Base-by-base conservation (phyloP, 1,140 invertebrate genomes). In the Teleogryllus occipitalis region DNA sequence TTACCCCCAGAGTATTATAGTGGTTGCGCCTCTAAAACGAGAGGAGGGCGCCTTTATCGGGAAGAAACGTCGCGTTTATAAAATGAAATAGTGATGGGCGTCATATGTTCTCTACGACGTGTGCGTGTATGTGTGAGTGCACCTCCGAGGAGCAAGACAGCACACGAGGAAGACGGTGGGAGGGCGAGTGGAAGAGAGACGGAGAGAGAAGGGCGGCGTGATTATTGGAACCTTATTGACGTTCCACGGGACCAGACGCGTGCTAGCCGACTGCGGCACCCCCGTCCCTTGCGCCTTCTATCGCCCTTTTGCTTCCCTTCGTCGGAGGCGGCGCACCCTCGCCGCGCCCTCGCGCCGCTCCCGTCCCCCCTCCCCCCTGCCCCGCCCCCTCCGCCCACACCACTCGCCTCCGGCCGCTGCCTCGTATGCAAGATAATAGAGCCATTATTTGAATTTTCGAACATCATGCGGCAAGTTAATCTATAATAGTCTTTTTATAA, bases 401-500 rank as follows among this genome's bases (percentile, higher is more conserved):
- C 18, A 18, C 54, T 18, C 54, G 54, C 54, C 54, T 65, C 10
- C 54, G 54, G 54, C 54, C 54, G 10, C 10, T 18, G 54, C 54
- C 18, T 65, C 54, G 54, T 65, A 65, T 65, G 54, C 54, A 65
- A 65, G 54, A 65, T 65, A 65, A 65, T 65, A 65, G 54, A 65
- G 54, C 54, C 54, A 65, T 65, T 65, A 65, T 65, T 65, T 65
- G 54, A 65, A 65, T 65, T 65, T 65, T 65, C 54, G 54, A 65
- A 65, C 54, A 65, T 65, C 54, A 65, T 14, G 54, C 54, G 54
- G 54, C 54, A 65, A 65, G 54, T 65, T 65, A 65, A 65, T 65
- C 54, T 65, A 65, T 65, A 65, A 65, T 65, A 65, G 54, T 65
- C 54, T 65, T 65, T 65, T 65, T 65, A 65, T 65, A 65, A 65